A percentile compares a stretch with the other conserved stretches of the same genome.
These are phyloP conservation scores for Diglossa cyanea DNA, from an alignment of 2,797 vertebrate genomes.

Conservation along the genomic window DNA sequence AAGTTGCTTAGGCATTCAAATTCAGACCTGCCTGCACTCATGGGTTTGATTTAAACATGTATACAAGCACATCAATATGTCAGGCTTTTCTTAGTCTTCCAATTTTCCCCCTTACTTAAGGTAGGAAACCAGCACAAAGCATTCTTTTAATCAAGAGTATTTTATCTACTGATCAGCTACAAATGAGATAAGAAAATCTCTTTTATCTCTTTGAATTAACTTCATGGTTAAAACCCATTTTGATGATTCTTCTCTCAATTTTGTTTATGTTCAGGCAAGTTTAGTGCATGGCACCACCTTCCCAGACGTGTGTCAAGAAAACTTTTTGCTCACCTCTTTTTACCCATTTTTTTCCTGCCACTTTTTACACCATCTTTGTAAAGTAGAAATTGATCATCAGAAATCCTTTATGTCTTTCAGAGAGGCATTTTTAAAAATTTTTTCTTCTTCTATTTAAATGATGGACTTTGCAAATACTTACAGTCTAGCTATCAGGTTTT, in stretches of 20 bases:
- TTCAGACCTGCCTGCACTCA: neutral
- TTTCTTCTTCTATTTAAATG: neutral
- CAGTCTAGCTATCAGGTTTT: conserved; percentile 53
- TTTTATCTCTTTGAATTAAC: neutral
- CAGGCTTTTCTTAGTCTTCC: neutral
- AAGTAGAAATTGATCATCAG: neutral
- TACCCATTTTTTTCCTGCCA: neutral
- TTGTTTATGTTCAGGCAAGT: neutral
- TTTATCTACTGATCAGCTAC: neutral
- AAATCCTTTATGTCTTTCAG: neutral
- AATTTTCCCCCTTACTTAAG: neutral
- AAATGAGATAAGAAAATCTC: neutral
- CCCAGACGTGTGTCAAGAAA: neutral
- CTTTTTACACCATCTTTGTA: neutral
- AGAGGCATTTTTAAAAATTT: neutral
- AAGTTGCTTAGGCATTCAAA: neutral
- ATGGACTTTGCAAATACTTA: conserved; percentile 39
- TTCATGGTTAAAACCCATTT: neutral
- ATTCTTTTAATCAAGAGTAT: neutral
- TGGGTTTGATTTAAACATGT: neutral
- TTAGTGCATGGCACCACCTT: neutral
- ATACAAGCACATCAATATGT: neutral
- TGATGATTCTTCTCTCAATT: neutral
- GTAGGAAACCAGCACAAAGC: neutral
- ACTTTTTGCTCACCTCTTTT: neutral